A percentile compares a stretch with the other conserved stretches of the same genome.
phyloP scores from a whole-genome alignment of 37 sponge, comb jelly and placozoan species.

The Chondrilla cf. caribensis region DNA sequence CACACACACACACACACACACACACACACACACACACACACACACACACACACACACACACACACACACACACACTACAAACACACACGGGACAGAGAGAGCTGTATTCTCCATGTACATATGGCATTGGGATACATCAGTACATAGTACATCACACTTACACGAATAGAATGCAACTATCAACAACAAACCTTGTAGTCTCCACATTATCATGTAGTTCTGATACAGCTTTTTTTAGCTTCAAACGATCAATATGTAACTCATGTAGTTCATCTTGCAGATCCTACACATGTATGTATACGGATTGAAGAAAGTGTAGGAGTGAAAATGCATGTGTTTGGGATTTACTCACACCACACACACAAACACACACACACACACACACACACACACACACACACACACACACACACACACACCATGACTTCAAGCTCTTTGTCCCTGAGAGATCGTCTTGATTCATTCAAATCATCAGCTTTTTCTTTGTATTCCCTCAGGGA shows the following conservation, averaged over 20 bases:
- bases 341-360: not conserved
- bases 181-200: not conserved
- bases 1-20: too few relatives aligned
- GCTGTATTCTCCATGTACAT: too few relatives aligned
- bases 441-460: slow-evolving; percentile 35
- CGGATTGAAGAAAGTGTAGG: too few relatives aligned
- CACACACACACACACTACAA: too few relatives aligned
- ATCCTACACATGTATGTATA: not conserved
- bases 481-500: slow-evolving; percentile 36
- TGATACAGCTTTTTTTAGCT: slow-evolving; percentile 29
- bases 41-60: too few relatives aligned
- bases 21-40: too few relatives aligned
- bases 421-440: slow-evolving; percentile 40
- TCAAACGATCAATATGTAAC: slow-evolving; percentile 35
- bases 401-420: slow-evolving; percentile 22
- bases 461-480: slow-evolving; percentile 24
- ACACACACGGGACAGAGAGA: too few relatives aligned
- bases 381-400: not conserved
- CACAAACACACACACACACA: not conserved
- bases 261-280: slow-evolving; percentile 49
- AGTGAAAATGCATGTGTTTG: not conserved
- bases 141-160: too few relatives aligned
- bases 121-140: too few relatives aligned
- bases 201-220: not conserved
- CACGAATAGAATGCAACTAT: too few relatives aligned